These are phyloP conservation scores for Colostygia pectinataria DNA, from an alignment of 2,888 invertebrate genomes.

Conservation along the genomic window DNA sequence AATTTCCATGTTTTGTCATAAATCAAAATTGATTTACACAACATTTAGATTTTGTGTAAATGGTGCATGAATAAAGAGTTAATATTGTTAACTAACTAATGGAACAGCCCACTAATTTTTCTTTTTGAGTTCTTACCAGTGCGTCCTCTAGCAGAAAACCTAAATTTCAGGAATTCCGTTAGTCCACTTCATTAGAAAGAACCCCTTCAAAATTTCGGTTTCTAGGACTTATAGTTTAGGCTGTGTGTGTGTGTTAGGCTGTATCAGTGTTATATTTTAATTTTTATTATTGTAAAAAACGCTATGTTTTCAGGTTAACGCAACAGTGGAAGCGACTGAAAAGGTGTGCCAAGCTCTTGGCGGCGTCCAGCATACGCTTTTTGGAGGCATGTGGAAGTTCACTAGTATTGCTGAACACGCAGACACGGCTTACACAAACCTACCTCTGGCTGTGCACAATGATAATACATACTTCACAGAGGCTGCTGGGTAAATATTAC, in stretches of 20 bases:
- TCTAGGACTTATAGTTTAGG: too few species aligned
- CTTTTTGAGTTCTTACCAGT: too few species aligned
- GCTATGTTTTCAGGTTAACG: conserved; percentile 70
- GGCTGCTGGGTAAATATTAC: conserved; percentile 85
- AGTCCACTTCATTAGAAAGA: too few species aligned
- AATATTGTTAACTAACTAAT: too few species aligned
- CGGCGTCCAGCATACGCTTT: conserved; percentile 86
- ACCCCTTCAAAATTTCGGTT: too few species aligned
- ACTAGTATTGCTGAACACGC: conserved; percentile 82
- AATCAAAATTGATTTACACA: conserved; percentile 12
- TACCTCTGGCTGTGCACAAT: conserved; percentile 87
- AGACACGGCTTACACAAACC: conserved; percentile 89
- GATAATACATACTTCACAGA: conserved; percentile 91
- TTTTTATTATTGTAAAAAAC: too few species aligned
- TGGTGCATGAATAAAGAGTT: too few species aligned
- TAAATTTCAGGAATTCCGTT: too few species aligned
- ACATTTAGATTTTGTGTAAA: background rate
- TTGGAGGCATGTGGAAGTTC: conserved; percentile 89
- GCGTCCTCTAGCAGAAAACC: too few species aligned
- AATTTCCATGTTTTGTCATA: conserved; percentile 11
- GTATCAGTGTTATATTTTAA: too few species aligned
- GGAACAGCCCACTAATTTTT: too few species aligned
- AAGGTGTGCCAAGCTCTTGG: conserved; percentile 81
- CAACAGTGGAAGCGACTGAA: conserved; percentile 77
- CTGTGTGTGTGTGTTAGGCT: too few species aligned